A percentile compares a stretch with the other conserved stretches of the same genome.
Conservation (phyloP, 1,140 invertebrate genomes). For the Drosophila rufa region DNA sequence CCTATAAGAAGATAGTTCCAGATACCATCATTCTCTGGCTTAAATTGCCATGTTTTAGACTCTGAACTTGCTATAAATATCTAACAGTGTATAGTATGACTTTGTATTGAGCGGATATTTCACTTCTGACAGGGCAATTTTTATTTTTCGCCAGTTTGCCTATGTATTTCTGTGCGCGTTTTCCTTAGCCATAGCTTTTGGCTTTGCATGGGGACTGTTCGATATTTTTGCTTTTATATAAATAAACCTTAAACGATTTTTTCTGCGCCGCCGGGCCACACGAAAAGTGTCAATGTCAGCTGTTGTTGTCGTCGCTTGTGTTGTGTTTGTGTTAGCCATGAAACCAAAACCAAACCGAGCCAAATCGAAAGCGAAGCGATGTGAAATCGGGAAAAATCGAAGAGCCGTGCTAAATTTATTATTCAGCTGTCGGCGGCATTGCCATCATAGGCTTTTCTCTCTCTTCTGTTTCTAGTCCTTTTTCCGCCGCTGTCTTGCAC, state of each 20-base stretch:
- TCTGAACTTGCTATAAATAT: not conserved
- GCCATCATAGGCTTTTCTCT: slow-evolving; percentile 26
- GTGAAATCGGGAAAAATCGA: slow-evolving; percentile 64
- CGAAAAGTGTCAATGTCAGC: slow-evolving; percentile 83
- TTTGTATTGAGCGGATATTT: slow-evolving; percentile 11
- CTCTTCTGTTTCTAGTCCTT: slow-evolving; percentile 28
- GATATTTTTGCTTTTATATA: slow-evolving; percentile 66
- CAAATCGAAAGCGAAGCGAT: slow-evolving; percentile 33
- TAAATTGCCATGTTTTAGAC: too few relatives aligned
- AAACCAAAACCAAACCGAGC: slow-evolving; percentile 39
- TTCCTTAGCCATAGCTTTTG: slow-evolving; percentile 3
- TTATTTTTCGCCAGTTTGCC: not conserved
- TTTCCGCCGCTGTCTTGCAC: slow-evolving; percentile 6
- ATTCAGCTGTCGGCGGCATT: slow-evolving; percentile 69
- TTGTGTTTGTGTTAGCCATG: slow-evolving; percentile 36
- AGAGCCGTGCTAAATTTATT: slow-evolving; percentile 79
- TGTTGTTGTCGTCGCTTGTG: slow-evolving; percentile 27
- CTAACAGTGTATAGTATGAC: not conserved
- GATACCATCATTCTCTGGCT: too few relatives aligned
- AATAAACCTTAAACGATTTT: slow-evolving; percentile 76
- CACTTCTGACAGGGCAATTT: slow-evolving; percentile 24
- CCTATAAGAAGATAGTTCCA: too few relatives aligned
- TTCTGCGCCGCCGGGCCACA: slow-evolving; percentile 58
- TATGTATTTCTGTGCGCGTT: slow-evolving; percentile 13
- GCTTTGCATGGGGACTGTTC: slow-evolving; percentile 28